A percentile compares a stretch with the other conserved stretches of the same genome.
phyloP scores from a whole-genome alignment of 1,140 invertebrate genomes.

The Geopemphigus sp. region DNA sequence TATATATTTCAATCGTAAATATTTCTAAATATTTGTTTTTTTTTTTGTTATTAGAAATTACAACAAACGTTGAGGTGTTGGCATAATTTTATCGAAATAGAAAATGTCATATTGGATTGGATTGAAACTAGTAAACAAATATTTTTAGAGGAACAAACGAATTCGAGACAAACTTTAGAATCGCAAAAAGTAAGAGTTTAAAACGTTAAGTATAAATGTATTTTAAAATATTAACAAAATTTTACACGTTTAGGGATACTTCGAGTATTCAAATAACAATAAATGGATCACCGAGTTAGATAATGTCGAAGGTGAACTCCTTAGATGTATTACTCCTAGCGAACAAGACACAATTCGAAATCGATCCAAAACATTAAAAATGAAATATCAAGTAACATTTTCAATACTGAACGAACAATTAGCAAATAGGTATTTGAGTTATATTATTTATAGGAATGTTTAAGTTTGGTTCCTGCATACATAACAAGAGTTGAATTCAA shows the following conservation, averaged over 20 bases:
- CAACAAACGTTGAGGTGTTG: conserved; percentile 73
- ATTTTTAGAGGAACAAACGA: conserved; percentile 69
- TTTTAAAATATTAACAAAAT: not conserved
- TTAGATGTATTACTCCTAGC: conserved; percentile 65
- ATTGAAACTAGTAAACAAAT: conserved; percentile 77
- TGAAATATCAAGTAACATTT: conserved; percentile 66
- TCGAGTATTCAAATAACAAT: conserved; percentile 82
- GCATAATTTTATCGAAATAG: conserved; percentile 79
- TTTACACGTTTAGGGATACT: conserved; percentile 64
- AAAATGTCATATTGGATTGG: conserved; percentile 79
- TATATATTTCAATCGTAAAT: not conserved
- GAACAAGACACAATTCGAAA: conserved; percentile 70
- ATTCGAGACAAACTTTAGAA: conserved; percentile 53
- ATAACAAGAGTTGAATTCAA: conserved; percentile 85
- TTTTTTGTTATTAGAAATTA: conserved; percentile 55
- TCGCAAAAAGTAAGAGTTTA: conserved; percentile 57
- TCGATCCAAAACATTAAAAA: conserved; percentile 69
- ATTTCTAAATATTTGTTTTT: conserved; percentile 25
- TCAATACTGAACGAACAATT: not conserved
- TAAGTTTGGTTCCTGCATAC: conserved; percentile 77
- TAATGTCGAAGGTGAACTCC: conserved; percentile 75
- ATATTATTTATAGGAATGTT: conserved; percentile 61
- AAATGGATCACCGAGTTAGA: conserved; percentile 78
- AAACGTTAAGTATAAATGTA: not conserved
- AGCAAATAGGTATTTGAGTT: conserved; percentile 7